phyloP scores from a whole-genome alignment of 2,113 vertebrate species.

The Podocnemis expansa region DNA sequence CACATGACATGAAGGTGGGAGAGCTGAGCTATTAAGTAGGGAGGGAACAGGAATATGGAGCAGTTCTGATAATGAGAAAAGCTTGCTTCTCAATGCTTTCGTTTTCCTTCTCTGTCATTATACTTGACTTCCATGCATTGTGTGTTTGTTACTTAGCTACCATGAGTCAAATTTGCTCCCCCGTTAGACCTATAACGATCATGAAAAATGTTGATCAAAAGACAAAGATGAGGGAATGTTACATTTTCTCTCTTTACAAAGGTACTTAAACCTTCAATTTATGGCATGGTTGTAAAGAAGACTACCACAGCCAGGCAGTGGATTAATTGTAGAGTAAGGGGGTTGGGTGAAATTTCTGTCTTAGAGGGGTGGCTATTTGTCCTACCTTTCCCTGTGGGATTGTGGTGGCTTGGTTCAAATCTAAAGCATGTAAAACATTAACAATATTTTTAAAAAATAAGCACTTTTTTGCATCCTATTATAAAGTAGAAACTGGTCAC shows the following conservation, averaged over 20 bases:
- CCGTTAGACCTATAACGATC: neutral
- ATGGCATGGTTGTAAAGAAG: neutral
- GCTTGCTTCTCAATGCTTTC: neutral
- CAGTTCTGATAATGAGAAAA: slow-evolving; percentile 9
- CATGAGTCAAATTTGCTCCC: neutral
- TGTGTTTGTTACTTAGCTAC: neutral
- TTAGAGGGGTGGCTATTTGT: neutral
- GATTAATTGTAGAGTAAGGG: neutral
- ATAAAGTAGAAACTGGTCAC: neutral
- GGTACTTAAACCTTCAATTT: neutral
- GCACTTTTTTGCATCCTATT: neutral
- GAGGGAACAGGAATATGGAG: neutral
- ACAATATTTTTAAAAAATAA: neutral
- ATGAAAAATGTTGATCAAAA: neutral
- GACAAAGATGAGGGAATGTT: accelerated
- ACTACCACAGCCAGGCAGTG: neutral
- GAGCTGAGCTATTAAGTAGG: slow-evolving; percentile 25
- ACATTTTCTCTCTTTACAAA: neutral
- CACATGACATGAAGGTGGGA: slow-evolving; percentile 18
- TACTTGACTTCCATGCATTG: neutral
- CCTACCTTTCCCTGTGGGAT: neutral
- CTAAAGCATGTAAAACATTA: neutral
- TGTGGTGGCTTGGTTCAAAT: neutral
- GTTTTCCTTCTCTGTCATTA: neutral
- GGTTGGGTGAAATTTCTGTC: neutral